Percentiles rank a stretch among this genome's conserved stretches.
These are phyloP conservation scores for Hydraecia micacea DNA, from an alignment of 2,888 invertebrate genomes.

Conservation along the genomic window DNA sequence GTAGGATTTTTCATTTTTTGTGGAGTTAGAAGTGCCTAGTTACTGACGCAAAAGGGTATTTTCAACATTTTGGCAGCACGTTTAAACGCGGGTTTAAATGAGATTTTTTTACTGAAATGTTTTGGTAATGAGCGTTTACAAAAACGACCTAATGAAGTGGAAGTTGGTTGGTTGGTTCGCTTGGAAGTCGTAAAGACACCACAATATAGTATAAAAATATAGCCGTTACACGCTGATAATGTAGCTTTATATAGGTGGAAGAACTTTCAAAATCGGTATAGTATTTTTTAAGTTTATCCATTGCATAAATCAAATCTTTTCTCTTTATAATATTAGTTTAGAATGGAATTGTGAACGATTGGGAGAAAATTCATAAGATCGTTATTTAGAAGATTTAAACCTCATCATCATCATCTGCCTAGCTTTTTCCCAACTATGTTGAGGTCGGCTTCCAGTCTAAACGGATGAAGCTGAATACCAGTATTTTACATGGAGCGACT, in stretches of 20 bases:
- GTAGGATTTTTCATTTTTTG: constrained; percentile 11
- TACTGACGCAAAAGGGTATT: background rate
- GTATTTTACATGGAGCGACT: too few relatives aligned
- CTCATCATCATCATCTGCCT: background rate
- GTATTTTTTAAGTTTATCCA: too few relatives aligned
- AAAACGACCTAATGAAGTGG: background rate
- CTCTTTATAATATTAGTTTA: too few relatives aligned
- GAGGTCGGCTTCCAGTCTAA: too few relatives aligned
- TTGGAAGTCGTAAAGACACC: background rate
- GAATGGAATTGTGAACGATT: background rate
- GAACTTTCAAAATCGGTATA: background rate
- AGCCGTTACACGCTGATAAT: background rate
- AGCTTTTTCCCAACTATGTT: too few relatives aligned
- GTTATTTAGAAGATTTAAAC: background rate
- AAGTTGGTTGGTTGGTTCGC: background rate
- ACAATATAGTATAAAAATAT: background rate
- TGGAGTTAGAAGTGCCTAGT: constrained; percentile 23
- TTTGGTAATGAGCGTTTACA: constrained; percentile 2
- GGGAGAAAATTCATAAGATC: background rate
- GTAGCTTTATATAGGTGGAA: background rate
- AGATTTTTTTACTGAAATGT: background rate
- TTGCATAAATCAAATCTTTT: too few relatives aligned
- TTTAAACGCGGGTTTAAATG: background rate
- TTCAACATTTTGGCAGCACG: constrained; percentile 8
- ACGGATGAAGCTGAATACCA: too few relatives aligned